Evolutionary conservation across 2,113 vertebrate genomes (phyloP), one percentile per base, ranked within the genome.

Genomic region (Smithornis capensis): DNA sequence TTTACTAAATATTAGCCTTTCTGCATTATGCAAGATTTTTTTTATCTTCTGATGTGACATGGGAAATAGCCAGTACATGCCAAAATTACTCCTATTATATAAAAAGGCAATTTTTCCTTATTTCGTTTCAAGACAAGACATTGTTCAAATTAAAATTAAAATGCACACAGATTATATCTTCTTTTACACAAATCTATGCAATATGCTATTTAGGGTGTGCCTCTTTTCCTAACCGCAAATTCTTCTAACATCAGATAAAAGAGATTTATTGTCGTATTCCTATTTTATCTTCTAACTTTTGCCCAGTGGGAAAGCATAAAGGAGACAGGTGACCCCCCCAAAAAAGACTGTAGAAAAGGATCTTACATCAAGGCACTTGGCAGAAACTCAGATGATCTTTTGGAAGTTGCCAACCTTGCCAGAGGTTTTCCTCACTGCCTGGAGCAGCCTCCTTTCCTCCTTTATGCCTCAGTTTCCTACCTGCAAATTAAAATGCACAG

Each of bases 111-210:
- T 45, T 78, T 92, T 89, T 95, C 60, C 76, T 81, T 83, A 78
- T 64, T 96, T 91, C 31, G 70, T 88, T 95, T 96, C 82, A 90
- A 94, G 95, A 94, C 18, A 82, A 75, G 93, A 67, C 79, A 59
- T 71, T 93, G 77, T 93, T 94, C 93, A 93, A 94, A 94, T 93
- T 96, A 93, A 92, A 95, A 94, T 92, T 77, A 96, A 88, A 80
- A 93, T 19, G 63, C 77, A 74, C n/a, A 49, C 6, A 90, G 93
- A 95, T 96, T 68, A 14, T 55, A 97, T 95, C 94, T 93, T 75
- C 76, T 37, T 56, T 81, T 92, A 92, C 83, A 93, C 64, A 35
- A 93, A 92, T 92, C 44, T 75, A 71, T 78, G 85, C 60, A 90
- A 90, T 55, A 83, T 71, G 73, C 56, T 84, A 12, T 87, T 94